Evolutionary conservation across 2,113 vertebrate genomes (phyloP), one percentile per base, ranked within the genome.

Genomic region (Daphoenositta chrysoptera): DNA sequence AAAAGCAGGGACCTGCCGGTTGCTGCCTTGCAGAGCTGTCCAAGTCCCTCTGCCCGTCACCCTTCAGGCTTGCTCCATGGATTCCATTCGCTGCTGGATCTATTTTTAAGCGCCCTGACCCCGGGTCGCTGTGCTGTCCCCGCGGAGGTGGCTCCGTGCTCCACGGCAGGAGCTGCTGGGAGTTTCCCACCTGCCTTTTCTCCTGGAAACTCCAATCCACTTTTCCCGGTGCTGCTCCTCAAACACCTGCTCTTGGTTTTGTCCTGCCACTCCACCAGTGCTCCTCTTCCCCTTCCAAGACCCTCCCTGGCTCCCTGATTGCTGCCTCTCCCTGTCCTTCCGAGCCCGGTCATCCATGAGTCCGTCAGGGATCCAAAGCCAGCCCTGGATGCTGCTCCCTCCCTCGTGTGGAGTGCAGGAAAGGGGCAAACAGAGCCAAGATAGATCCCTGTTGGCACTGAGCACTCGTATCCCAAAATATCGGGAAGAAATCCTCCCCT

Each of bases 361-460:
- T 10, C 35, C 76, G 70, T 45, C 75, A 64, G 58, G 47, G 44
- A 56, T 56, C 50, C 1, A 1, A 7, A 37, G 5, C 21, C 56
- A 35, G 5, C 23, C 21, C 28, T 7, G 1, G 35, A 44, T 35
- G 71, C 58, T 71, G 31, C 53, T 64, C 27, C 47, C 18, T 44
- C 33, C 54, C 26, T 87, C 53, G 0, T 2, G 0, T 30, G 69
- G 69, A 47, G 12, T 0, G 3, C 39, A 64, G 40, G 47, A 39
- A 83, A 58, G 39, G 33, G 17, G 11, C 24, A 54, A 57, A 35
- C 50, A 5, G 18, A 47, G 37, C 2, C 3, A 60, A 47, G 44
- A 33, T 0, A 1, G 14, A 47, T 20, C 28, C 5, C 20, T 0
- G 0, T 16, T 65, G 53, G 45, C 47, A 39, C 3, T 4, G 79